Base-by-base conservation (phyloP, 2,113 vertebrate genomes). In the Heterotis niloticus region DNA sequence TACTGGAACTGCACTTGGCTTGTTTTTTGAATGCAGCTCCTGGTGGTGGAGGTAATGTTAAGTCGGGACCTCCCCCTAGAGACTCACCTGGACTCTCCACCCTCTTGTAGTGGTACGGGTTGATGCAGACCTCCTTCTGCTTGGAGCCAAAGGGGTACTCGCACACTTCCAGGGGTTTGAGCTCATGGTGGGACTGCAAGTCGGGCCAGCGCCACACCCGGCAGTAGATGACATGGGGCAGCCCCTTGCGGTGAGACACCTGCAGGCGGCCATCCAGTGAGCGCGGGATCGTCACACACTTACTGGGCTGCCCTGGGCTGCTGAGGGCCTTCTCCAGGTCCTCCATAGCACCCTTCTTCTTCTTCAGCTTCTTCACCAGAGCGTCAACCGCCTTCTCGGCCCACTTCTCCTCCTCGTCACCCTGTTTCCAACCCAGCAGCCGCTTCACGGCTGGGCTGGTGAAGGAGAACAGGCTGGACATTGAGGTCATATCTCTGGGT, bases 61-160 rank as follows among this genome's bases (percentile, higher is more conserved):
- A 24, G 7, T 44, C 3, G 13, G 51, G 16, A n/a, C n/a, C 79
- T 66, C 12, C 52, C 84, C 85, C 72, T 16, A 5, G 60, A 26
- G 0, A 71, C 62, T 13, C 56, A 78, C 52, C 52, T 68, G 64
- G 64, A 24, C 60, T 44, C 64, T 62, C 64, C 64, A 75, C 56
- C 2, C 52, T 51, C 65, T 44, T 99, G 88, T 99, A 99, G 92
- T 99, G 98, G 91, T 99, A 99, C 0, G 98, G 98, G 90, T 99
- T 99, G 90, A 99, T 99, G 92, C 98, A 99, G 83, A 99, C 98
- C 91, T 99, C 98, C 91, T 98, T 99, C 90, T 99, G 98, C 80
- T 99, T 99, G 81, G 98, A 99, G 85, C 98, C 98, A 83, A 99
- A 99, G 18, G 98, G 98, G 90, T 96, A 99, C 86, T 99, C 97